Evolutionary conservation across 2,888 invertebrate species (phyloP).

Genomic region (Drosophila nr. perissopoda): DNA sequence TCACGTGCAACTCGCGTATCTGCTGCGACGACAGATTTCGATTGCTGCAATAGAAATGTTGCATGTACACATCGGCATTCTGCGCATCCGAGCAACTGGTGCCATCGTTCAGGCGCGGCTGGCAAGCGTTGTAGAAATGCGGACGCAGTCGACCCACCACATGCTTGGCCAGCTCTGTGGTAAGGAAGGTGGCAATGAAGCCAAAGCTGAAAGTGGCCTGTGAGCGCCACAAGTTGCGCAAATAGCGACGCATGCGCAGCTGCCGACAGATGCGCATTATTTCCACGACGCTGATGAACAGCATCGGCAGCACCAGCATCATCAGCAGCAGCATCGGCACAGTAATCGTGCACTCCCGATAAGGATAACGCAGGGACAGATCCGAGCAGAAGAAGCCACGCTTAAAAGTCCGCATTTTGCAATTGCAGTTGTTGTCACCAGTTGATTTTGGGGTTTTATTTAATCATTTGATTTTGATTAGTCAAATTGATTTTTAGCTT

Average conservation of each 20-base stretch:
- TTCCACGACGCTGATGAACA: conserved; percentile 80
- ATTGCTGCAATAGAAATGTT: conserved; percentile 79
- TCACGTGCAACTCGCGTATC: conserved; percentile 78
- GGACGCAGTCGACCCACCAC: conserved; percentile 79
- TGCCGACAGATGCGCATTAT: conserved; percentile 79
- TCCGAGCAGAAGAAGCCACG: conserved; percentile 82
- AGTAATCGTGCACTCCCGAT: conserved; percentile 80
- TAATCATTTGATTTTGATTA: background rate
- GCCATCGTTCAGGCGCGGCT: conserved; percentile 76
- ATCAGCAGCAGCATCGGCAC: conserved; percentile 79
- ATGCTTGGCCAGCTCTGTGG: conserved; percentile 79
- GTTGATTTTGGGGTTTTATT: background rate
- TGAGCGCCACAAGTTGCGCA: conserved; percentile 74
- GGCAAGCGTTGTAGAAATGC: conserved; percentile 79
- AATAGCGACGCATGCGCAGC: conserved; percentile 75
- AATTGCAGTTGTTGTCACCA: background rate
- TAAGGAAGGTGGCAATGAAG: conserved; percentile 80
- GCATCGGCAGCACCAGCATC: conserved; percentile 80
- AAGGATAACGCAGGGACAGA: conserved; percentile 78
- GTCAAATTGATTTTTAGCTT: background rate
- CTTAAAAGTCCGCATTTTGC: conserved; percentile 76
- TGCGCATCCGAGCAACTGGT: conserved; percentile 71
- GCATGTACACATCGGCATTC: conserved; percentile 71
- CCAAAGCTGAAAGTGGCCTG: conserved; percentile 79
- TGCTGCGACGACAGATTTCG: conserved; percentile 73